These are phyloP conservation scores for Vicugna pacos DNA, from an alignment of 2,113 vertebrate genomes.

Conservation along the genomic window DNA sequence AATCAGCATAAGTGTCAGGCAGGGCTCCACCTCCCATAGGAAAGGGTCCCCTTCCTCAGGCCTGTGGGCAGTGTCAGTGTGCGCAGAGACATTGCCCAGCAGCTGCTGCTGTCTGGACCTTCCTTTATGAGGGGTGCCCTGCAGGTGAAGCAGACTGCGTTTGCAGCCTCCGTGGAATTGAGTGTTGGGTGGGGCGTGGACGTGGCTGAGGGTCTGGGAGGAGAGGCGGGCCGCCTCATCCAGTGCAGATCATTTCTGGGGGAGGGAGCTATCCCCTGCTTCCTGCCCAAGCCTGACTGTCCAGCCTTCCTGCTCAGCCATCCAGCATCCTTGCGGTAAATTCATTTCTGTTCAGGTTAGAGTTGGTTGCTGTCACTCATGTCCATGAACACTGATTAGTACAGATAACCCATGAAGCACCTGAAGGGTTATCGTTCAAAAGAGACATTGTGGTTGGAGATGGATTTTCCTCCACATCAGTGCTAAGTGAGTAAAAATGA, in stretches of 20 bases:
- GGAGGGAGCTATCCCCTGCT: not conserved
- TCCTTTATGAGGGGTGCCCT: not conserved
- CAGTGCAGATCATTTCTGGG: not conserved
- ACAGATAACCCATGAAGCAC: not conserved
- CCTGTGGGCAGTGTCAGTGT: too few species aligned
- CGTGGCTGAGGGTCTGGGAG: not conserved
- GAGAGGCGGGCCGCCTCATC: not conserved
- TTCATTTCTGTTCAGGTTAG: not conserved
- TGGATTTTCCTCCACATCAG: not conserved
- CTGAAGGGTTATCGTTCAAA: not conserved
- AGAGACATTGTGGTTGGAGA: not conserved
- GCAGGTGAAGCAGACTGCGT: not conserved
- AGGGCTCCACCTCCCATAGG: not conserved
- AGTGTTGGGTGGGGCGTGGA: too few species aligned
- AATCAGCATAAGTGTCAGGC: not conserved
- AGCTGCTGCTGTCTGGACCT: too few species aligned
- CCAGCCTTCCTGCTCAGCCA: not conserved
- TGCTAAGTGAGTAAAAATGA: not conserved
- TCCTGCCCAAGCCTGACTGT: not conserved
- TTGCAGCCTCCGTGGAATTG: not conserved
- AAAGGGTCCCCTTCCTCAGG: not conserved
- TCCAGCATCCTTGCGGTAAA: not conserved
- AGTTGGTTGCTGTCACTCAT: not conserved
- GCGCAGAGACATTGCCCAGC: accelerated
- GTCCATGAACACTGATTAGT: not conserved